phyloP scores from a whole-genome alignment of 35 echinoderm and acorn worm genomes.

The Ophioderma brevispina region DNA sequence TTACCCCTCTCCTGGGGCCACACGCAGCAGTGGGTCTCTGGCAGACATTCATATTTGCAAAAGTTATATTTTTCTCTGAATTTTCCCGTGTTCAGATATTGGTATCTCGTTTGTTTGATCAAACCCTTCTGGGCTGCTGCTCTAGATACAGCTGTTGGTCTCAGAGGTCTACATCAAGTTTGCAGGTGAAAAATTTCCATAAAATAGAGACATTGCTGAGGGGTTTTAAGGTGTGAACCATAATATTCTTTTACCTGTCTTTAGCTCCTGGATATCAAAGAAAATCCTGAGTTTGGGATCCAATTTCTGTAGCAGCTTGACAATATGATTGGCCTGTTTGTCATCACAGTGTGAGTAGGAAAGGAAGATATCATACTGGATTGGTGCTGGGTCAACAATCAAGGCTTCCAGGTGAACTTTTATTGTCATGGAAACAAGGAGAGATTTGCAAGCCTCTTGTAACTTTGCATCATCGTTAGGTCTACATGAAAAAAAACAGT shows the following conservation, averaged over 20 bases:
- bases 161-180: too few relatives aligned
- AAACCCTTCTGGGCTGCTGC: too few relatives aligned
- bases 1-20: too few relatives aligned
- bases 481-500: conserved; percentile 19
- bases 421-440: conserved; percentile 54
- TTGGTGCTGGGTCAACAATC: conserved; percentile 31
- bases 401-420: conserved; percentile 20
- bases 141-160: too few relatives aligned
- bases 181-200: too few relatives aligned
- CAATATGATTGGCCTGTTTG: conserved; percentile 68
- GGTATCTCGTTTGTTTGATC: too few relatives aligned
- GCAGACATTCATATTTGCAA: too few relatives aligned
- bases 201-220: too few relatives aligned
- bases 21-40: too few relatives aligned
- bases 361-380: conserved; percentile 90
- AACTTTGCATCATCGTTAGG: conserved; percentile 39
- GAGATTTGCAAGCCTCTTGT: conserved; percentile 59
- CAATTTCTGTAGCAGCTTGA: conserved; percentile 26
- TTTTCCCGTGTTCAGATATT: too few relatives aligned
- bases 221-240: too few relatives aligned
- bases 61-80: too few relatives aligned
- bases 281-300: conserved; percentile 64
- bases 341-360: conserved; percentile 88
- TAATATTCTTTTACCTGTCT: conserved; percentile 59
- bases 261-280: conserved; percentile 82